Conservation (phyloP, 2,113 vertebrate species). For the Mixornis gularis region DNA sequence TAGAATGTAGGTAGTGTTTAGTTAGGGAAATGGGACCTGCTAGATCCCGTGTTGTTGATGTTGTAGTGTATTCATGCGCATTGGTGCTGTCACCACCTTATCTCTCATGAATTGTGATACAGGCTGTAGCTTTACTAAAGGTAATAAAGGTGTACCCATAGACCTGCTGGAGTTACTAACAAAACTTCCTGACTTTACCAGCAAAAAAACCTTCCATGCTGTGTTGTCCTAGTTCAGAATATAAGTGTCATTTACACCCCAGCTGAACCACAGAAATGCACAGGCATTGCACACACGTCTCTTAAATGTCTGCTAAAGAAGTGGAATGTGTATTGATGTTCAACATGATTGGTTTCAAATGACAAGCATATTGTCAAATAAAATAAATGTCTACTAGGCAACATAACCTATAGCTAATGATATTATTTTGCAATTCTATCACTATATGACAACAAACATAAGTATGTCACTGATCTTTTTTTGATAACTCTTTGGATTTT, state of each 20-base stretch:
- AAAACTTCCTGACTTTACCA: not conserved
- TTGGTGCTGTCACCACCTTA: not conserved
- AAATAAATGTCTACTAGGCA: not conserved
- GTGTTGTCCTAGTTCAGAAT: not conserved
- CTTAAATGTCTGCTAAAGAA: not conserved
- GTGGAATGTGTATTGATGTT: constrained; percentile 30
- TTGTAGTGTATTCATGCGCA: not conserved
- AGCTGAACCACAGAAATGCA: not conserved
- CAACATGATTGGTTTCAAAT: constrained; percentile 24
- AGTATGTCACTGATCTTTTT: not conserved
- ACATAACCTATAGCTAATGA: not conserved
- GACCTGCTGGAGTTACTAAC: not conserved
- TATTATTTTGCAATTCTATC: not conserved
- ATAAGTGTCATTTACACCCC: not conserved
- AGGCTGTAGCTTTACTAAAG: not conserved
- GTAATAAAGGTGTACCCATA: not conserved
- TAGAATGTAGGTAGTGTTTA: not conserved
- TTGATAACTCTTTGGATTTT: not conserved
- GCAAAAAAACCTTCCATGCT: not conserved
- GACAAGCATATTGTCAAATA: not conserved
- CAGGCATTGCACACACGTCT: not conserved
- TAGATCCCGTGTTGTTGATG: not conserved
- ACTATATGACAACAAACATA: not conserved
- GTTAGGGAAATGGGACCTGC: not conserved
- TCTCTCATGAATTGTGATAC: not conserved